Base-by-base conservation (phyloP, 2,888 invertebrate genomes). In the Drosophila anomelani region DNA sequence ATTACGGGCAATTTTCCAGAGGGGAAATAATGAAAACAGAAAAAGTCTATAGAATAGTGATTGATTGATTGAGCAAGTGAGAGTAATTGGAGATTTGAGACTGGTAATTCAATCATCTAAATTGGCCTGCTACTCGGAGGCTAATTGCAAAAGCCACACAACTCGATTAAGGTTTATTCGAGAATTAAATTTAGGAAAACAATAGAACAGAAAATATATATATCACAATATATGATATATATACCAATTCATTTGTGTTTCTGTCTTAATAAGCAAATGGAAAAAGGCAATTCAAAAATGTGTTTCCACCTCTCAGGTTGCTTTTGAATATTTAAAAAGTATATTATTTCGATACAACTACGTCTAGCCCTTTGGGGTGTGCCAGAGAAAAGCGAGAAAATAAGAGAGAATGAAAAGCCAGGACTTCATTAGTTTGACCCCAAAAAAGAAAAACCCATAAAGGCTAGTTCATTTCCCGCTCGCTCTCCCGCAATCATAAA, bases 381-480 rank as follows among this genome's bases (percentile, higher is more conserved):
- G 3, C 51, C 51, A 36, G 20, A 23, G 23, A 10, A 15, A 36
- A 32, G 49, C 8, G 17, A 49, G 32, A 34, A 53, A 36, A 10
- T 23, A 17, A 6, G 23, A 32, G 49, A 34, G 26, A 20, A 34
- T 34, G 51, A 8, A 29, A 47, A 15, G 5, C 3, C 51, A 23
- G 36, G 34, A 53, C 34, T 53, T 53, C 10, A 53, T 53, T 53
- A 53, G 51, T 58, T 60, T 60, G 9, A 13, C 9, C 12, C 26
- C 20, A 7, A 23, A 29, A 38, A 17, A 13, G 15, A 13, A 9
- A 9, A 6, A 29, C 49, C n/a, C 39, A 60, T 32, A 41, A 64
- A 36, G 69, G 70, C 70, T 70, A 71, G 60, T 71, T 70, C 46
- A 71, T 66, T 66, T 66, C 36, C 51, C 67, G 43, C 29, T n/a